Evolutionary conservation across 2,113 vertebrate genomes (phyloP), one percentile per base, ranked within the genome.

Genomic region (Psittacara wagleri): DNA sequence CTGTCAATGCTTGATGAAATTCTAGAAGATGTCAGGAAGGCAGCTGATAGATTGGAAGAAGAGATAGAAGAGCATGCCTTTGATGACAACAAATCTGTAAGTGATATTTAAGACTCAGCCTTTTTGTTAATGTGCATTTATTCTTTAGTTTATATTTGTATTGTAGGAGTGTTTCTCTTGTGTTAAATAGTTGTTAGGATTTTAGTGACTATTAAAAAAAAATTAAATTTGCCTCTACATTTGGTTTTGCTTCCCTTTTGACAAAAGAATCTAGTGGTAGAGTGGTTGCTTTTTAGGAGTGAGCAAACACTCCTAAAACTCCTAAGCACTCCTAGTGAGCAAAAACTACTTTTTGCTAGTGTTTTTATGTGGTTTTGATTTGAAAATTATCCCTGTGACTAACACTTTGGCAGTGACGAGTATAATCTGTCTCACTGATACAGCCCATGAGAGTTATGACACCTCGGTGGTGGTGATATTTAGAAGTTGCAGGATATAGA

Each of bases 11-110:
- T 99, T 23, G 99, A 99, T 73, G 99, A 99, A 97, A 99, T 99
- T 86, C 98, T 99, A 24, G 99, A 99, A 97, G 99, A 99, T 7
- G 99, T 99, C 55, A 97, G 98, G 92, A 99, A 98, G 95, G 99
- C 99, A 35, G 99, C 99, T 1, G 99, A 99, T 91, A 98, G 99
- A 9, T 93, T 99, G 37, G 99, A 99, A 96, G 99, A 99, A 88
- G 98, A 99, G 94, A 99, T 99, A 31, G 99, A 99, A 88, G 99
- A 99, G 52, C 99, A 99, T 15, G 99, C 98, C 41, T 99, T 99
- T 70, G 99, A 99, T 95, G 99, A 99, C 95, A 99, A 99, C 91
- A 99, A 99, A 96, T 98, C 99, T 91, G 99, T 99, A 93, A 95
- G 97, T 83, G 33, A 54, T 46, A 11, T 13, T 86, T 81, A 72